A percentile compares a stretch with the other conserved stretches of the same genome.
Conservation (phyloP, 2,888 invertebrate genomes). For the Athetis lepigone region DNA sequence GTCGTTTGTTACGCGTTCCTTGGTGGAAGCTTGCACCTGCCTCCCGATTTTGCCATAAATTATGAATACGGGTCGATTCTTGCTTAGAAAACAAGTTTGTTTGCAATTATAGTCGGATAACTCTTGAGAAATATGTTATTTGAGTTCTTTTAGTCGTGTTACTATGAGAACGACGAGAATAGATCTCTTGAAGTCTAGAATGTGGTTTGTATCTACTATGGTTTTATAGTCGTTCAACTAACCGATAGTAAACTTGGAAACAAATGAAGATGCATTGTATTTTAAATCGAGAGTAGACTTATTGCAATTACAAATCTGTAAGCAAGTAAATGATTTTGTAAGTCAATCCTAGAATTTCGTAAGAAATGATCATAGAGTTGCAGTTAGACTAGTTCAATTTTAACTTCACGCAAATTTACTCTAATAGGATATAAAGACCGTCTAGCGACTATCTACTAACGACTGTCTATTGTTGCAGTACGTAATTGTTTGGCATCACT, state of each 20-base stretch:
- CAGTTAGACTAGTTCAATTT: not conserved
- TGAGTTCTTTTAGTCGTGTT: constrained; percentile 54
- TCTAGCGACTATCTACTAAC: constrained; percentile 26
- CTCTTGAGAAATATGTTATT: constrained; percentile 65
- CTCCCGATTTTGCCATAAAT: constrained; percentile 67
- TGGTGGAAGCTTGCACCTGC: constrained; percentile 63
- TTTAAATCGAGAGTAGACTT: too few relatives aligned
- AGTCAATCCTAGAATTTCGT: too few relatives aligned
- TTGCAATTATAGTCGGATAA: constrained; percentile 64
- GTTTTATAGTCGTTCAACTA: not conserved
- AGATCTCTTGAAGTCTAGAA: constrained; percentile 40
- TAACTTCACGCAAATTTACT: constrained; percentile 18
- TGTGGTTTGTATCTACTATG: constrained; percentile 23
- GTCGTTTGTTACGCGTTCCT: constrained; percentile 28
- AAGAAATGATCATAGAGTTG: too few relatives aligned
- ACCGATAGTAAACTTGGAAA: not conserved
- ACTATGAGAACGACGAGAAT: constrained; percentile 48
- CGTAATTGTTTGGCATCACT: constrained; percentile 40
- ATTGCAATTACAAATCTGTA: too few relatives aligned
- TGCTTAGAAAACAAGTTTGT: constrained; percentile 71
- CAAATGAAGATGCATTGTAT: not conserved
- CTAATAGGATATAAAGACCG: constrained; percentile 10
- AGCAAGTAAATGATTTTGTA: too few relatives aligned
- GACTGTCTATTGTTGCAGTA: constrained; percentile 27
- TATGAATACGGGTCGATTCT: constrained; percentile 58